Conservation (phyloP, 2,113 vertebrate genomes). For the Pelusios castaneus region DNA sequence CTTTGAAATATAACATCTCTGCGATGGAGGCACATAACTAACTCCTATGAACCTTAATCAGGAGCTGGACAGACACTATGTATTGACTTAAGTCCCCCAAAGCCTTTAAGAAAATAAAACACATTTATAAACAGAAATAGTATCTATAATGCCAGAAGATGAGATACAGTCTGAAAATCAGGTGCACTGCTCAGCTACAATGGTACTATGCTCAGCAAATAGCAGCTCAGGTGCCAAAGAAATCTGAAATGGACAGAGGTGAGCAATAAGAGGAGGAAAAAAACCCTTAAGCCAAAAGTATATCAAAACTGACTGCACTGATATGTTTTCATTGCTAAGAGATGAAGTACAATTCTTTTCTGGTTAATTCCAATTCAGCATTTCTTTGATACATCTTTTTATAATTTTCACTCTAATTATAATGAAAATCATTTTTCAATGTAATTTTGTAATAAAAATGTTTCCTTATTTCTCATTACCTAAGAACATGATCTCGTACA, state of each 20-base stretch:
- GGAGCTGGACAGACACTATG: neutral
- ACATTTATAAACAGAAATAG: neutral
- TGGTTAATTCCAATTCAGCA: conserved; percentile 71
- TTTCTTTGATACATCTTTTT: conserved; percentile 78
- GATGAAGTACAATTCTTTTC: conserved; percentile 62
- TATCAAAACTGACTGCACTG: conserved; percentile 61
- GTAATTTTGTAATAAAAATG: conserved; percentile 78
- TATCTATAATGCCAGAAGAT: conserved; percentile 7
- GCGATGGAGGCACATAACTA: neutral
- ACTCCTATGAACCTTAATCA: neutral
- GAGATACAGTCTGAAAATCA: conserved; percentile 30
- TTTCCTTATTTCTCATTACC: conserved; percentile 78
- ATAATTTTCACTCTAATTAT: conserved; percentile 81
- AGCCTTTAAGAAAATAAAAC: conserved; percentile 8
- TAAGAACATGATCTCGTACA: conserved; percentile 64
- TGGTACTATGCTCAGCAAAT: conserved; percentile 22
- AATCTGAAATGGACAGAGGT: conserved; percentile 68
- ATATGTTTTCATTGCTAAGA: conserved; percentile 71
- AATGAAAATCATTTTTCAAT: conserved; percentile 81
- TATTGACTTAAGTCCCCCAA: neutral
- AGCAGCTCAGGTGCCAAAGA: conserved; percentile 34
- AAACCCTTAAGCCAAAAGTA: conserved; percentile 58
- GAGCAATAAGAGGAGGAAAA: conserved; percentile 72
- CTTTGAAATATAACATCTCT: neutral
- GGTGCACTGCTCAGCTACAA: neutral